phyloP scores from a whole-genome alignment of 2,113 vertebrate genomes.

The Alligator sinensis region DNA sequence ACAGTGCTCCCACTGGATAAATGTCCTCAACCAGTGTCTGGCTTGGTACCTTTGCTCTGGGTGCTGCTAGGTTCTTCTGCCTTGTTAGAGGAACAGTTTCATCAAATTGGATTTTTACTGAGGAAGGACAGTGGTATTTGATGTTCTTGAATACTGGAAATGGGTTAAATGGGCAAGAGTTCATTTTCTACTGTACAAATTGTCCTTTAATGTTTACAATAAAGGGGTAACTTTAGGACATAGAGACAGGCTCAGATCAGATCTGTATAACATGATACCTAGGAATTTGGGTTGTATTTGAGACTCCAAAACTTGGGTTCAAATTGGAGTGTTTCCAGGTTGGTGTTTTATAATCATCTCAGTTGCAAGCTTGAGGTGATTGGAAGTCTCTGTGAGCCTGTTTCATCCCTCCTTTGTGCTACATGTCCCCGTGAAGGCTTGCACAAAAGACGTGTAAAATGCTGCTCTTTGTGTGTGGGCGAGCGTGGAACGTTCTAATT shows the following conservation, averaged over 20 bases:
- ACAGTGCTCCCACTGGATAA: background rate
- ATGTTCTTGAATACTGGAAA: fast-evolving
- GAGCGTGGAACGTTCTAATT: background rate
- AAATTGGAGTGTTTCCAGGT: background rate
- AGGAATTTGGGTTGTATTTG: background rate
- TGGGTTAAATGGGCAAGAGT: fast-evolving
- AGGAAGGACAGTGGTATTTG: background rate
- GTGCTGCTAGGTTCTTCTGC: background rate
- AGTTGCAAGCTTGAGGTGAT: background rate
- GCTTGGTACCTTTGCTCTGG: background rate
- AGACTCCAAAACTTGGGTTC: background rate
- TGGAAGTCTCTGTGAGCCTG: background rate
- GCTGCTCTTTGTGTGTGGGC: background rate
- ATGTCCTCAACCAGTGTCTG: background rate
- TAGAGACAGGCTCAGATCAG: no score
- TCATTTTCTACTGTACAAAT: background rate
- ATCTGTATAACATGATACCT: no score
- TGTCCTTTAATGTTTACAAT: fast-evolving
- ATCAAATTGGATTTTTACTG: background rate
- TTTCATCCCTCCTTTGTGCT: fast-evolving
- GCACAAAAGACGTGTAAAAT: background rate
- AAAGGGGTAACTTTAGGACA: background rate
- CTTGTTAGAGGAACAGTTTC: background rate
- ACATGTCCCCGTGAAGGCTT: background rate
- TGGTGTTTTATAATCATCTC: background rate